Evolutionary conservation across 2,113 vertebrate genomes (phyloP), one percentile per base, ranked within the genome.

Genomic region (Heloderma charlesbogerti): DNA sequence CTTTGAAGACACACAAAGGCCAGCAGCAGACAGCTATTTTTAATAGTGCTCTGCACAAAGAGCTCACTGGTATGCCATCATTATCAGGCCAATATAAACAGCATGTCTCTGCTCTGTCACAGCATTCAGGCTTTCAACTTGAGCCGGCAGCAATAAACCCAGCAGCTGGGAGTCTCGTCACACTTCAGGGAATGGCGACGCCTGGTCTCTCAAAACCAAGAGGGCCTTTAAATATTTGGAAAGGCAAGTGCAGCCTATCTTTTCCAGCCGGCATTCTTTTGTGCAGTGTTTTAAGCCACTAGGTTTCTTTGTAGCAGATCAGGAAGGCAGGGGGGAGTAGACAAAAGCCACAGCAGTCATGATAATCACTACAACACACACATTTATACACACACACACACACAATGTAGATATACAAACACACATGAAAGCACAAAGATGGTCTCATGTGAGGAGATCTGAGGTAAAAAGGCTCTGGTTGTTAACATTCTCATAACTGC

Each of bases 1-100:
- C 57, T 91, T 91, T 69, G 0, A 0, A 27, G 0, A 0, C 15
- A 51, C 0, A 0, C 88, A 79, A 37, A 66, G 57, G 90, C 0
- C 20, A 63, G 60, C 2, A 3, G 77, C 86, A 89, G 92, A 88
- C 91, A 92, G 91, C 89, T 95, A 94, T 92, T 95, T 94, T 91
- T 94, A 93, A 80, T 54, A 29, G 84, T 48, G 48, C 91, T 93
- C 91, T 92, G 85, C 91, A 92, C 92, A 94, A 93, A 96, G 90
- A 94, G 87, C 89, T 69, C 79, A 60, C 20, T 90, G 95, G 89
- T 74, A 95, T 94, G 94, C 82, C 92, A 90, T 40, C 78, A 69
- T 84, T 67, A 67, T 81, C 0, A 0, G 91, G 94, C 93, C 92
- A 93, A 95, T 63, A 91, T 93, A 94, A 95, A 94, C 94, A 94